Conservation (phyloP, 2,113 vertebrate genomes). For the Alectura lathami region DNA sequence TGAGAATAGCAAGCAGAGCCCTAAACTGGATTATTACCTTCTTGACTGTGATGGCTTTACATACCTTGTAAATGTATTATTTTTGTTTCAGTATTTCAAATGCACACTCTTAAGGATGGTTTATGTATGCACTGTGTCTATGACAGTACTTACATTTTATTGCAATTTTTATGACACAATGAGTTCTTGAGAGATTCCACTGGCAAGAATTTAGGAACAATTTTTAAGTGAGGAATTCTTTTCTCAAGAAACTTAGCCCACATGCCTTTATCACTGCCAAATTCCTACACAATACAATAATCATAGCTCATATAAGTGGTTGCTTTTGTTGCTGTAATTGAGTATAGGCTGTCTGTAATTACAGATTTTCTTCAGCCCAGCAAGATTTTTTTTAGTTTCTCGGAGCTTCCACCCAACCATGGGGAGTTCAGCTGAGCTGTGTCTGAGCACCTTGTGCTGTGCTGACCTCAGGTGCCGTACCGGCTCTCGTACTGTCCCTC, state of each 20-base stretch:
- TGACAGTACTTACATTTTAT: slow-evolving; percentile 17
- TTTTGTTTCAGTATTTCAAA: not conserved
- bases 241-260: not conserved
- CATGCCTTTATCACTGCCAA: not conserved
- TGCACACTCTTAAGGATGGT: not conserved
- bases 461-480: not conserved
- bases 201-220: not conserved
- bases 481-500: not conserved
- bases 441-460: not conserved
- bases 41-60: not conserved
- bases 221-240: not conserved
- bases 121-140: not conserved
- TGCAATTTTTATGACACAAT: slow-evolving; percentile 5
- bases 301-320: not conserved
- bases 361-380: not conserved
- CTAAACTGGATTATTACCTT: not conserved
- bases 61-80: not conserved
- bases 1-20: not conserved
- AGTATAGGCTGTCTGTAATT: not conserved
- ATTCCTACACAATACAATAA: not conserved
- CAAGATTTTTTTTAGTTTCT: not conserved
- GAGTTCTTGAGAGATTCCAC: not conserved
- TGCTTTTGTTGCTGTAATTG: not conserved
- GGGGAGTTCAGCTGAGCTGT: not conserved
- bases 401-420: not conserved